Conservation (phyloP, 64 coral and sea anemone species). For the Montipora sp. region DNA sequence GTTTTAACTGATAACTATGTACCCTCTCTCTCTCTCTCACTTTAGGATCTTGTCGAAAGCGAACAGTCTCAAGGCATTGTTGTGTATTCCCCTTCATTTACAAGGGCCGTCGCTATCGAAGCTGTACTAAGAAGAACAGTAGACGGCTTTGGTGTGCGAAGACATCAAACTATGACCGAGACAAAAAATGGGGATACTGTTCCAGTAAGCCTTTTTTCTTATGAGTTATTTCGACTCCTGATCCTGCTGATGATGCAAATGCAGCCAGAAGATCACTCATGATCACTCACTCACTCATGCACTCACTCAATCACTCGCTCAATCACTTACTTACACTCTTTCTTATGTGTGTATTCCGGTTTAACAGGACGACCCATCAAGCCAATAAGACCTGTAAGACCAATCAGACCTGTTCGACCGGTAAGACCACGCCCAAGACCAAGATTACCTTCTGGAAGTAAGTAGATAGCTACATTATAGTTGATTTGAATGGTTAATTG, state of each 20-base stretch:
- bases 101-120: constrained; percentile 41
- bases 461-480: background rate
- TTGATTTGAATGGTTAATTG: background rate
- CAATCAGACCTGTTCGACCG: constrained; percentile 12
- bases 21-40: background rate
- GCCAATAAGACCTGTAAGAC: constrained; percentile 17
- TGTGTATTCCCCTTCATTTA: constrained; percentile 73
- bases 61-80: constrained; percentile 29
- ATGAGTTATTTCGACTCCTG: background rate
- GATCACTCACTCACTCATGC: no score
- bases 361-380: background rate
- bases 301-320: no score
- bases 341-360: background rate
- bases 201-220: constrained; percentile 1
- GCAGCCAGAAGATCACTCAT: no score
- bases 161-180: constrained; percentile 66
- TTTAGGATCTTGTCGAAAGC: constrained; percentile 16
- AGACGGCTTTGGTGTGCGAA: constrained; percentile 65
- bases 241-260: no score
- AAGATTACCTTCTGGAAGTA: constrained; percentile 21
- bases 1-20: background rate
- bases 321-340: background rate
- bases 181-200: constrained; percentile 56
- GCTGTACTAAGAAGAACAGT: constrained; percentile 29
- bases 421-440: background rate